Conservation (phyloP, 1,140 invertebrate genomes). For the Schmidtea mediterranea region DNA sequence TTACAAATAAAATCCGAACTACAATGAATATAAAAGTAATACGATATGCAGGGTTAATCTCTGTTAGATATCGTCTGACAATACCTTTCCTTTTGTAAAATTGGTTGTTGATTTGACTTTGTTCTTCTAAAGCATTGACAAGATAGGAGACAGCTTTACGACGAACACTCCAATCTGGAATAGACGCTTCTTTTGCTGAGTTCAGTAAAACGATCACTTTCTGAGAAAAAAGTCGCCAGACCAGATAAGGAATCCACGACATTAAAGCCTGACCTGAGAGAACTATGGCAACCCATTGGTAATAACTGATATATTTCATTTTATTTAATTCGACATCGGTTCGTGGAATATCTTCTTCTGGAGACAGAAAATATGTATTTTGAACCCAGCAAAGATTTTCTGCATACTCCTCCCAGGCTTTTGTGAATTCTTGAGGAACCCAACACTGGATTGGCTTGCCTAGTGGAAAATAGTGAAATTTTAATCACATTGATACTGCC, state of each 20-base stretch:
- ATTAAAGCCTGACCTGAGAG: not conserved
- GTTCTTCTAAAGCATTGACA: not conserved
- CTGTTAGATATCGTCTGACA: not conserved
- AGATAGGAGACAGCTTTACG: not conserved
- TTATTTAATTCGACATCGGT: not conserved
- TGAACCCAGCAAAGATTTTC: constrained; percentile 6
- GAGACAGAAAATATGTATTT: not conserved
- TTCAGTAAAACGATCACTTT: not conserved
- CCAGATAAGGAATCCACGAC: not conserved
- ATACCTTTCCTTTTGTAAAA: not conserved
- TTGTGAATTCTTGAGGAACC: constrained; percentile 11
- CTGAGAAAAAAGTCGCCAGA: not conserved
- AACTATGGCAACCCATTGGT: constrained; percentile 4
- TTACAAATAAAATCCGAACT: not conserved
- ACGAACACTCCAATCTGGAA: not conserved
- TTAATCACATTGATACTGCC: too few species aligned
- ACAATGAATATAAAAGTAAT: not conserved
- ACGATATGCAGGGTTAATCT: not conserved
- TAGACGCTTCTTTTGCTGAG: not conserved
- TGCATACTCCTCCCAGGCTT: constrained; percentile 9
- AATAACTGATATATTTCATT: not conserved
- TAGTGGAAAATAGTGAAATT: too few species aligned
- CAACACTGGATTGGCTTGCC: constrained; percentile 11
- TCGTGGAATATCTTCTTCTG: not conserved
- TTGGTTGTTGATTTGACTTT: not conserved